Conservation (phyloP, 1,140 invertebrate species). For the Marisa cornuarietis region DNA sequence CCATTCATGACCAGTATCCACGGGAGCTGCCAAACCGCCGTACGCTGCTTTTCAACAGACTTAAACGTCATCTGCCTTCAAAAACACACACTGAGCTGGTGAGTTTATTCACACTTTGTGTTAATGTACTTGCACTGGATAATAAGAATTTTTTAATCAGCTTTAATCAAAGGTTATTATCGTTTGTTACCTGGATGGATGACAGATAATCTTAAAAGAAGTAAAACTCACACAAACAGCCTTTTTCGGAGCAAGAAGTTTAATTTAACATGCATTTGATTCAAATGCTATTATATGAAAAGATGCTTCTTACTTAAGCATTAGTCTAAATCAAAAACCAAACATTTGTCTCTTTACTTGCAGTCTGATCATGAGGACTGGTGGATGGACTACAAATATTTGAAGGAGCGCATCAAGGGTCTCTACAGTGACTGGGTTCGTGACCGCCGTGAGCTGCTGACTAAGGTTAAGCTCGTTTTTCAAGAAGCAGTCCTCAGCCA, state of each 20-base stretch:
- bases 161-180: too few relatives aligned
- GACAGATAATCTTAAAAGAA: too few relatives aligned
- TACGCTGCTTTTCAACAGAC: constrained; percentile 55
- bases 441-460: constrained; percentile 53
- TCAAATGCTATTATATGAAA: too few relatives aligned
- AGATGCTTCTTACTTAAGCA: too few relatives aligned
- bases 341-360: constrained; percentile 8
- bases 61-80: constrained; percentile 54
- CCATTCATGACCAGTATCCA: constrained; percentile 58
- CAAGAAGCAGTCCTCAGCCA: constrained; percentile 53
- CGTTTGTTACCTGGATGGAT: too few relatives aligned
- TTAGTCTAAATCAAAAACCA: too few relatives aligned
- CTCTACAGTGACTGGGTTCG: constrained; percentile 55
- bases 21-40: constrained; percentile 54
- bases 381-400: constrained; percentile 57
- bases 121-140: too few relatives aligned
- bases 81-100: constrained; percentile 53
- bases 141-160: too few relatives aligned
- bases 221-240: neutral
- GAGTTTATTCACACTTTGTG: neutral
- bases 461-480: constrained; percentile 54
- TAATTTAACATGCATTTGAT: neutral
- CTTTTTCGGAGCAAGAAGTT: neutral
- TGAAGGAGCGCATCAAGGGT: constrained; percentile 52
- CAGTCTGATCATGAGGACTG: constrained; percentile 61